Evolutionary conservation across 2,888 invertebrate species (phyloP), one percentile per base, ranked within the genome.

Genomic region (Plagodis dolabraria): DNA sequence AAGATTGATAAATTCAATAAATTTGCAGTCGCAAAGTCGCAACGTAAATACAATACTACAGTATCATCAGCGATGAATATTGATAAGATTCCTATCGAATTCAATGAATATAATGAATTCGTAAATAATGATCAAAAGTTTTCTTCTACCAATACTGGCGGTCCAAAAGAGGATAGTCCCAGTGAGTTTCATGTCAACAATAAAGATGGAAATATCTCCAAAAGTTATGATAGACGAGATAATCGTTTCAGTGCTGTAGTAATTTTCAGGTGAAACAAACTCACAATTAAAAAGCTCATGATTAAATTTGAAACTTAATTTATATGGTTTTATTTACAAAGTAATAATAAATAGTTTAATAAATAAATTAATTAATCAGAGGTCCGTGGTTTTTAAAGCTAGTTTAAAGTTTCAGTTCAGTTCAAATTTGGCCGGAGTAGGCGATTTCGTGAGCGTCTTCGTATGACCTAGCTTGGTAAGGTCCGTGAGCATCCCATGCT

Each of bases 381-480:
- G 88, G 88, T 91, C 89, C 87, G 80, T 89, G 76, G 76, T 77
- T 75, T 56, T 77, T 83, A 79, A 76, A 78, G 78, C 76, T 81
- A 76, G 48, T 60, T 65, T 69, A 38, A 56, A 58, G 68, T 77
- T 72, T 72, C 66, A 67, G 66, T 66, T 85, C 83, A 90, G 53
- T 66, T 85, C 83, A 90, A 52, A 89, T 84, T 80, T 93, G 93
- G 62, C 83, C 94, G 54, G 92, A 90, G 85, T 94, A 95, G n/a
- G 95, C 94, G 74, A 94, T 85, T 74, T 94, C 93, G 72, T 94
- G 93, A 48, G 93, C 92, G 69, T 94, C 94, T 72, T 93, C 86
- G 77, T 76, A 94, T 71, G 80, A 92, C 67, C 95, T 92, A 60
- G 94, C 94, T 86, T 95, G 95, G 81, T 94, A 94, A 5, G 94